Evolutionary conservation across 2,888 invertebrate species (phyloP), one percentile per base, ranked within the genome.

Genomic region (Macaria liturata): DNA sequence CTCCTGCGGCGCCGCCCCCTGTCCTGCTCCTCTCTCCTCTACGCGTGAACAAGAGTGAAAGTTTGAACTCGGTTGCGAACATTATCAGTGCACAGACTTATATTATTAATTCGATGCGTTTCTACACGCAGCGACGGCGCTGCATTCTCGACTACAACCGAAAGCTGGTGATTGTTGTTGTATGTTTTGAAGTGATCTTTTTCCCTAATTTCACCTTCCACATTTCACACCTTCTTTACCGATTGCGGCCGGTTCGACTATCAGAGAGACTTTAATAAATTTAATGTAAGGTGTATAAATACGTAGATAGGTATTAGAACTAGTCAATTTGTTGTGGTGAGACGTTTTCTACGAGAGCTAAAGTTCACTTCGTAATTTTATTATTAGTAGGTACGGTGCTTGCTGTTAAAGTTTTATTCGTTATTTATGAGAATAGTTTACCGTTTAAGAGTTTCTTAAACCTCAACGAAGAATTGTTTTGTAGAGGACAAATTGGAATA

Each of bases 241-340:
- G 73, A 76, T 80, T 84, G 91, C 90, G 91, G 91, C 89, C 91
- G 91, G 91, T 90, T 91, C 86, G 80, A 84, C 66, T 75, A 78
- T 75, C 80, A 76, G 80, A 87, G 80, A 86, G 89, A 91, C 91
- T 86, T 83, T 81, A 80, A 80, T 85, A 75, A 86, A 86, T 81
- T 81, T 84, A 85, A 62, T 59, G 49, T 75, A 72, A 69, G 61
- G 46, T 75, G 78, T 81, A 83, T 76, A 81, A 75, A 76, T 82
- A 80, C 75, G 76, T 86, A 88, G 86, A 80, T 90, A 90, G 88
- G 80, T 75, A 70, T 83, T 91, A 90, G 90, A 83, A 80, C 87
- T 91, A 91, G 91, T 91, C 88, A 91, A 91, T 91, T 90, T 86
- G 84, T 86, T 88, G 84, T 87, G 88, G 86, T 86, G 88, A 75